Conservation (phyloP, 2,888 invertebrate species). For the Drosophila colorata region DNA sequence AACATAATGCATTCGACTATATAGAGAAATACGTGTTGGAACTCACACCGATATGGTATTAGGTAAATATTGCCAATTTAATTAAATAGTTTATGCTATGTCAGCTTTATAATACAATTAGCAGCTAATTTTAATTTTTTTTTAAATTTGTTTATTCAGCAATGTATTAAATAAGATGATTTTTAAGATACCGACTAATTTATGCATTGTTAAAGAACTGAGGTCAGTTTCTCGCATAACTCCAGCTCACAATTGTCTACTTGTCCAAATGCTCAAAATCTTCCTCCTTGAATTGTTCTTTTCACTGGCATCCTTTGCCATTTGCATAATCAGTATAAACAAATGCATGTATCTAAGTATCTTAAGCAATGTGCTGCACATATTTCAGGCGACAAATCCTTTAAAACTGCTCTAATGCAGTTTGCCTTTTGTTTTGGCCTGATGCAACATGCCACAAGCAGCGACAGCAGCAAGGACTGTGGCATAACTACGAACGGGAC, state of each 20-base stretch:
- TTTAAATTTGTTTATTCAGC: no score
- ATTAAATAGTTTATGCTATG: no score
- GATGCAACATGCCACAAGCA: constrained; percentile 61
- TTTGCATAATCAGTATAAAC: constrained; percentile 35
- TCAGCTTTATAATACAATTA: no score
- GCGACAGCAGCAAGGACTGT: constrained; percentile 17
- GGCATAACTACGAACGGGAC: constrained; percentile 36
- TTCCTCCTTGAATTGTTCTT: constrained; percentile 39
- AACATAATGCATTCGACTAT: no score
- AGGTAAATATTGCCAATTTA: no score
- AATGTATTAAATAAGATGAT: no score
- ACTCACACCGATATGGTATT: no score
- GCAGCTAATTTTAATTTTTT: no score
- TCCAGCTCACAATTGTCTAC: constrained; percentile 1
- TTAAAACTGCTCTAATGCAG: constrained; percentile 63
- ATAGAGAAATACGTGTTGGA: no score
- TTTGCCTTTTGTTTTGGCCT: constrained; percentile 54
- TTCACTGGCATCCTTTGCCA: constrained; percentile 26
- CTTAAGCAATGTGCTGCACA: constrained; percentile 47
- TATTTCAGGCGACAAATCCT: constrained; percentile 64
- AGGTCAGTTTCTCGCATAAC: background rate
- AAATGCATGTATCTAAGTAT: constrained; percentile 30
- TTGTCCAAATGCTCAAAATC: constrained; percentile 2
- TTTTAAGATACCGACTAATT: background rate
- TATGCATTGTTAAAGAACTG: background rate